Evolutionary conservation across 2,113 vertebrate genomes (phyloP), one percentile per base, ranked within the genome.

Genomic region (Nothocercus nigrocapillus): DNA sequence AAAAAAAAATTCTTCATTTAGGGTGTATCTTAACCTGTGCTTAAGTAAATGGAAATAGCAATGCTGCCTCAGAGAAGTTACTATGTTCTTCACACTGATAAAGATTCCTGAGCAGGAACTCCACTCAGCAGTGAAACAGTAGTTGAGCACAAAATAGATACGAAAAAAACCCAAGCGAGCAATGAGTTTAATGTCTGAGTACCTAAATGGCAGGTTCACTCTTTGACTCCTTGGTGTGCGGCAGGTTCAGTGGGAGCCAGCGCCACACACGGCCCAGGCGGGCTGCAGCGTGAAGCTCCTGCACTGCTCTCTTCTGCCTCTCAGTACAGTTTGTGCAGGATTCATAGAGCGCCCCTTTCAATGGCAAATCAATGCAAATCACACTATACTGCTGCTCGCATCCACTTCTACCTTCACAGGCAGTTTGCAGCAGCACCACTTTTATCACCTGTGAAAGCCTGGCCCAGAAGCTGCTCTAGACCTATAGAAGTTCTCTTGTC

Each of bases 401-500:
- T 5, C 15, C 15, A 2, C 5, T 30, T 2, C 17, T 2, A 9
- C 7, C 38, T 32, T 22, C 47, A 8, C 0, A 2, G 72, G 80
- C 30, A 24, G 28, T 4, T 27, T 9, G 9, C 30, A 73, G 62
- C 10, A 76, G 72, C 56, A 49, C n/a, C 80, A 54, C 0, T 27
- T 25, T n/a, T 8, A 25, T 30, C 28, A 2, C 64, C 38, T 8
- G 8, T 1, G 49, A 24, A 27, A 16, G n/a, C 56, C 8, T 9
- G 22, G 72, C 13, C 15, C 77, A 8, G 81, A 14, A 62, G 62
- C 47, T 56, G 28, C 53, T 47, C 4, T 0, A 47, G 17, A 15
- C 18, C 45, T 4, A 2, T 0, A 3, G 30, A 3, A 63, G 27
- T 0, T 0, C 15, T 30, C 32, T 0, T 5, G 4, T 18, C 53